phyloP scores from a whole-genome alignment of 2,113 vertebrate genomes.

The Gallinago paraguaiae region DNA sequence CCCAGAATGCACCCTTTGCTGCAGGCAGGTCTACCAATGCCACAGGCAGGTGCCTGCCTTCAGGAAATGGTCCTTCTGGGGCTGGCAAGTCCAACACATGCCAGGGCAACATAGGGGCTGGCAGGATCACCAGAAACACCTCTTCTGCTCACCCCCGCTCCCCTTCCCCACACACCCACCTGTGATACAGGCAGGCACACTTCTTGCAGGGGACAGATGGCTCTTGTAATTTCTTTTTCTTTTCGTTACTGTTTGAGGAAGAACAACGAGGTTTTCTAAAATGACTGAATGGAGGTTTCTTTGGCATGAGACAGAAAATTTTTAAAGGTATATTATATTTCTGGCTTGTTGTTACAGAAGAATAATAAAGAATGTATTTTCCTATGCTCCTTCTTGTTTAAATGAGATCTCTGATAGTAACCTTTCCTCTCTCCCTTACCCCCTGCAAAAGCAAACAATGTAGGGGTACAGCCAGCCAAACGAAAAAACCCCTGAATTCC shows the following conservation, averaged over 20 bases:
- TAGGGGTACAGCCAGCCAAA: not conserved
- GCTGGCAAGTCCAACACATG: not conserved
- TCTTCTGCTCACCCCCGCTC: not conserved
- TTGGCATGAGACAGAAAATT: conserved; percentile 75
- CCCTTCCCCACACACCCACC: not conserved
- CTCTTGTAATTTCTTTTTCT: conserved; percentile 47
- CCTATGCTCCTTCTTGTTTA: conserved; percentile 72
- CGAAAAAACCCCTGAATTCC: not conserved
- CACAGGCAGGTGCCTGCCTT: not conserved
- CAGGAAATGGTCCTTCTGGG: not conserved
- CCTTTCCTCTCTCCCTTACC: not conserved
- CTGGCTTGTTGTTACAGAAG: conserved; percentile 85
- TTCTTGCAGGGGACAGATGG: conserved; percentile 16
- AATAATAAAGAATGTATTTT: conserved; percentile 87
- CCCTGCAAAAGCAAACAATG: not conserved
- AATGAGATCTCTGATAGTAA: not conserved
- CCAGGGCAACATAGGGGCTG: not conserved
- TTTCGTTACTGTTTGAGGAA: conserved; percentile 57
- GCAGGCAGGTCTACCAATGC: not conserved
- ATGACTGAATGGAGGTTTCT: conserved; percentile 64
- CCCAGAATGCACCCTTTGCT: not conserved
- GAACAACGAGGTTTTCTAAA: conserved; percentile 65
- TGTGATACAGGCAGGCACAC: conserved; percentile 13
- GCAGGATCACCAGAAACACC: not conserved
- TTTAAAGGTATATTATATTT: conserved; percentile 86